Percentiles rank a stretch among this genome's conserved stretches.
phyloP scores from a whole-genome alignment of 2,113 vertebrate genomes.

The Forbesichthys agassizii region DNA sequence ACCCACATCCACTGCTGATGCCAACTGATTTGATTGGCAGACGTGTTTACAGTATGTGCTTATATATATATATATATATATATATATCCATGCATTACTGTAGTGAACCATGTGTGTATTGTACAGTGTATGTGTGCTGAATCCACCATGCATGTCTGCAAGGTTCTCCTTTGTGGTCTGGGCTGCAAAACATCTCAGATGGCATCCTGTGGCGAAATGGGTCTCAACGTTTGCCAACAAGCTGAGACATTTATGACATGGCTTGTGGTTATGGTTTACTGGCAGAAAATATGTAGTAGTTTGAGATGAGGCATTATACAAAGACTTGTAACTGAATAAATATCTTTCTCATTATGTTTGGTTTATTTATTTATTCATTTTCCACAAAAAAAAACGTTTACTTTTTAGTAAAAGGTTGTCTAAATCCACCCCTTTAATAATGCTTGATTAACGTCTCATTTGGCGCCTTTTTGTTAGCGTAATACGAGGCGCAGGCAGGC shows the following conservation, averaged over 20 bases:
- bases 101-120: no score
- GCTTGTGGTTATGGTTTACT: slow-evolving; percentile 7
- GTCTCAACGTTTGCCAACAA: background rate
- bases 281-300: background rate
- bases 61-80: background rate
- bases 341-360: no score
- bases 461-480: background rate
- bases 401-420: no score
- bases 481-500: background rate
- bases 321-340: no score
- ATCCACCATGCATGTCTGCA: background rate
- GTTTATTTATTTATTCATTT: no score
- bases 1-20: background rate
- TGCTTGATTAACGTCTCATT: no score
- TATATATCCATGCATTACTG: background rate
- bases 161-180: background rate
- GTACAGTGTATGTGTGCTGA: background rate
- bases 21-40: no score
- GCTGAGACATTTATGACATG: background rate
- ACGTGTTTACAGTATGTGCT: background rate
- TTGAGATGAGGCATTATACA: no score
- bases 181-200: background rate
- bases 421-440: no score
- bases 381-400: no score
- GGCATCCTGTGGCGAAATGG: slow-evolving; percentile 24